Evolutionary conservation across 2,888 invertebrate genomes (phyloP).

Genomic region (Girardia tigrina): DNA sequence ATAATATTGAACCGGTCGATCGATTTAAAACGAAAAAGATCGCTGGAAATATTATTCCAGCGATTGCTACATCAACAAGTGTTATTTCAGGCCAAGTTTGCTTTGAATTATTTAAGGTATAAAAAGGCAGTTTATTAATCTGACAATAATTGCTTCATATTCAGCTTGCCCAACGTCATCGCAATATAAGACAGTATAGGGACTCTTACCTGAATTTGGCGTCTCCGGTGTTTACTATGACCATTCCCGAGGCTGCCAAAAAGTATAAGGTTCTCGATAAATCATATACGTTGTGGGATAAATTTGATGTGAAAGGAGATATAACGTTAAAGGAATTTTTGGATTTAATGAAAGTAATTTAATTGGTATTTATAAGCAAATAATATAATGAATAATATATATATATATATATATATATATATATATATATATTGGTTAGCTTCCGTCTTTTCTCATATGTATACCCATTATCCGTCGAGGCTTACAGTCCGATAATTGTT

Average conservation of each 20-base stretch:
- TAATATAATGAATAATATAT: too few species aligned
- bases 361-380: background rate
- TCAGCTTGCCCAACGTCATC: constrained; percentile 56
- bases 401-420: too few species aligned
- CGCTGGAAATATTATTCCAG: background rate
- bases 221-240: constrained; percentile 85
- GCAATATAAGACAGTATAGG: constrained; percentile 62
- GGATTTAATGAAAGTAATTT: constrained; percentile 54
- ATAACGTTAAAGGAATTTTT: constrained; percentile 72
- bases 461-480: too few species aligned
- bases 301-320: constrained; percentile 67
- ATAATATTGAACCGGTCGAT: background rate
- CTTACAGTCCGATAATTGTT: too few species aligned
- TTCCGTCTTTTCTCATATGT: too few species aligned
- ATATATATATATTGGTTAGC: too few species aligned
- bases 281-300: constrained; percentile 84
- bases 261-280: constrained; percentile 52
- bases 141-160: too few species aligned
- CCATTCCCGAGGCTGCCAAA: constrained; percentile 75
- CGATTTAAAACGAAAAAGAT: background rate
- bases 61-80: background rate
- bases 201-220: constrained; percentile 95
- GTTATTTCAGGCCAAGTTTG: background rate
- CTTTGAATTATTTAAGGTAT: background rate
- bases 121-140: background rate